Percentiles rank a stretch among this genome's conserved stretches.
Evolutionary conservation across 2,888 invertebrate genomes (phyloP).

Genomic region (Tholera decimalis): DNA sequence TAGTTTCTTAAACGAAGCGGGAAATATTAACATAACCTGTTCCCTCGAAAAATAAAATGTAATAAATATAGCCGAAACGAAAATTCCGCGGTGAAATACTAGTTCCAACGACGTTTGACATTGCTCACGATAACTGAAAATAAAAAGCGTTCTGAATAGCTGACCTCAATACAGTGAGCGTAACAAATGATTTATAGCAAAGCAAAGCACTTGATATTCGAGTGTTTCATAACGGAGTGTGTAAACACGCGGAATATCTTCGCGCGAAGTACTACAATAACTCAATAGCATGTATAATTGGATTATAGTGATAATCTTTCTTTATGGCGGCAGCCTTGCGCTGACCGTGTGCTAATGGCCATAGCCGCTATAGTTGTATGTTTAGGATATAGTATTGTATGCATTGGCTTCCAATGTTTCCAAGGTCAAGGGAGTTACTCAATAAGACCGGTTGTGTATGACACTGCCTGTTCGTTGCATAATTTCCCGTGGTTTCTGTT

Average conservation of each 20-base stretch:
- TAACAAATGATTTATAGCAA: slow-evolving; percentile 57
- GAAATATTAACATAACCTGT: slow-evolving; percentile 42
- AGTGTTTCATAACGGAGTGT: slow-evolving; percentile 68
- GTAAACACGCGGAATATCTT: slow-evolving; percentile 68
- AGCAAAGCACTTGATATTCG: slow-evolving; percentile 62
- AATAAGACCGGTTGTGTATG: slow-evolving; percentile 80
- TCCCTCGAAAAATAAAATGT: slow-evolving; percentile 22
- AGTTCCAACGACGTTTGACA: slow-evolving; percentile 46
- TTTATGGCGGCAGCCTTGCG: slow-evolving; percentile 79
- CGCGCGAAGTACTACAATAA: slow-evolving; percentile 78
- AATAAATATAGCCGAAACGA: slow-evolving; percentile 17
- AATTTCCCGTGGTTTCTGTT: slow-evolving; percentile 74
- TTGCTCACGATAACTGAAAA: slow-evolving; percentile 53
- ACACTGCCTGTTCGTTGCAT: slow-evolving; percentile 77
- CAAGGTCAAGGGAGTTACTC: slow-evolving; percentile 87
- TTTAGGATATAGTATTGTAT: slow-evolving; percentile 74
- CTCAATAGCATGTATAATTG: slow-evolving; percentile 84
- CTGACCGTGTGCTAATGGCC: too few relatives aligned
- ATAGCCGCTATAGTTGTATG: slow-evolving; percentile 73
- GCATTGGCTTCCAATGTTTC: slow-evolving; percentile 50
- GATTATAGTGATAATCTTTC: slow-evolving; percentile 85
- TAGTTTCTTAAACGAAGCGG: slow-evolving; percentile 15
- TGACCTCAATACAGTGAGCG: slow-evolving; percentile 60
- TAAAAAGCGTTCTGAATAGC: slow-evolving; percentile 55
- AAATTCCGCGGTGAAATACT: slow-evolving; percentile 46